A percentile compares a stretch with the other conserved stretches of the same genome.
phyloP scores from a whole-genome alignment of 2,888 invertebrate genomes.

The Anoplius nigerrimus region DNA sequence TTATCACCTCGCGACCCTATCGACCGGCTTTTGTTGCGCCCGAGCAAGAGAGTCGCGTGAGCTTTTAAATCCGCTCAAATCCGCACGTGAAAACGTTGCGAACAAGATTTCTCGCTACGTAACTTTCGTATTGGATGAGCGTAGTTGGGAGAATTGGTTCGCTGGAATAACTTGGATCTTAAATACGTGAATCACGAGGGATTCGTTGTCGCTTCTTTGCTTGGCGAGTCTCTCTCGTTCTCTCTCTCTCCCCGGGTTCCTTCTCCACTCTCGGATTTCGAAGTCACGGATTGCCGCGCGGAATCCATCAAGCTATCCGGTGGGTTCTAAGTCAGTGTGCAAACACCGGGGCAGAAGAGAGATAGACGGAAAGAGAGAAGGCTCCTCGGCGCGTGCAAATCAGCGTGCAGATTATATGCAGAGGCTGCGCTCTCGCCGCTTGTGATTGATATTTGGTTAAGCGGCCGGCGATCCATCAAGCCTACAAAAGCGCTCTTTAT shows the following conservation, averaged over 20 bases:
- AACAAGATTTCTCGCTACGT: too few species aligned
- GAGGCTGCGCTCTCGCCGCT: slow-evolving; percentile 47
- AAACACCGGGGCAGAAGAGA: slow-evolving; percentile 52
- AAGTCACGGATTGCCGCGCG: too few species aligned
- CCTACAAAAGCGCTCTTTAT: slow-evolving; percentile 57
- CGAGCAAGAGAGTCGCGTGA: background rate
- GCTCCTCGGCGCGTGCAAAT: slow-evolving; percentile 40
- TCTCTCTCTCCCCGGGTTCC: too few species aligned
- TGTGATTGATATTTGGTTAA: slow-evolving; percentile 65
- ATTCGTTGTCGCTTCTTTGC: too few species aligned
- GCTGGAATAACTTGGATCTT: too few species aligned
- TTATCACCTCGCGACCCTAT: slow-evolving; percentile 55
- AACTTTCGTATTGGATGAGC: too few species aligned
- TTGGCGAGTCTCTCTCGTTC: too few species aligned
- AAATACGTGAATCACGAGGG: too few species aligned
- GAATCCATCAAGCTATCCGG: slow-evolving; percentile 38
- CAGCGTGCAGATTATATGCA: slow-evolving; percentile 61
- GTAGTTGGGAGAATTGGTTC: too few species aligned
- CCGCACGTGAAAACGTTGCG: too few species aligned
- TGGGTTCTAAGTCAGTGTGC: slow-evolving; percentile 51
- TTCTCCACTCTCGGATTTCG: too few species aligned
- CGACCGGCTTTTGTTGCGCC: background rate
- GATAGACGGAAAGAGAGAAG: background rate
- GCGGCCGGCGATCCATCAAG: slow-evolving; percentile 62
- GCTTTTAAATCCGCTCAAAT: too few species aligned